Evolutionary conservation across 2,888 invertebrate species (phyloP), one percentile per base, ranked within the genome.

Genomic region (Penaeus monodon): DNA sequence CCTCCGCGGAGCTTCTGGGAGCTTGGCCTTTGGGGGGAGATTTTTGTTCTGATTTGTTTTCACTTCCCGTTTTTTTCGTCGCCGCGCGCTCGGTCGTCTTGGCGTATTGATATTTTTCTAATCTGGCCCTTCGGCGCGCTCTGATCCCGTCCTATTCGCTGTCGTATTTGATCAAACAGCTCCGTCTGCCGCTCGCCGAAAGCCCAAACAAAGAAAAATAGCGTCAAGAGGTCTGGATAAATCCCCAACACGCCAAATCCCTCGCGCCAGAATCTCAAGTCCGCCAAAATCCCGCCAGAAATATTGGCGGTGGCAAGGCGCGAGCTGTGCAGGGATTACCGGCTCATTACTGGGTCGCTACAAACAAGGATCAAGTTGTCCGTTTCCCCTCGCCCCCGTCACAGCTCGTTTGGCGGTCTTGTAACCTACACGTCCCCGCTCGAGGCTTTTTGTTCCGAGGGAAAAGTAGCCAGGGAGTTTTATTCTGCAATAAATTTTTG

Each of bases 311-410:
- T 78, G 85, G 85, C 85, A 76, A 76, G 74, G 85, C 81, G 81
- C 65, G 85, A 85, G 85, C 76, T 81, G 85, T 85, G 85, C 65
- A 24, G 83, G 87, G 87, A 88, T 88, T 84, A 88, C 87, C 80
- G 80, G 74, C 87, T 88, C 87, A 88, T 88, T 88, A 88, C 87
- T 27, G 83, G 73, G 57, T 70, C 84, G 79, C 87, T 88, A 88
- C 87, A 88, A 88, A 88, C 87, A 88, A 88, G 87, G 87, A 88
- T 88, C 84, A 88, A 84, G 66, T 73, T 88, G 87, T 88, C 87
- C 79, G 84, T 79, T 73, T 65, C 80, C 80, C 84, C 87, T 79
- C 84, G n/a, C 65, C 79, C 82, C 79, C 87, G 87, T 88, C 87
- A 88, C 87, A 80, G 79, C 87, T 88, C 84, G 84, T 88, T 88